phyloP scores from a whole-genome alignment of 1,140 invertebrate genomes.

The Drosophila insularis region DNA sequence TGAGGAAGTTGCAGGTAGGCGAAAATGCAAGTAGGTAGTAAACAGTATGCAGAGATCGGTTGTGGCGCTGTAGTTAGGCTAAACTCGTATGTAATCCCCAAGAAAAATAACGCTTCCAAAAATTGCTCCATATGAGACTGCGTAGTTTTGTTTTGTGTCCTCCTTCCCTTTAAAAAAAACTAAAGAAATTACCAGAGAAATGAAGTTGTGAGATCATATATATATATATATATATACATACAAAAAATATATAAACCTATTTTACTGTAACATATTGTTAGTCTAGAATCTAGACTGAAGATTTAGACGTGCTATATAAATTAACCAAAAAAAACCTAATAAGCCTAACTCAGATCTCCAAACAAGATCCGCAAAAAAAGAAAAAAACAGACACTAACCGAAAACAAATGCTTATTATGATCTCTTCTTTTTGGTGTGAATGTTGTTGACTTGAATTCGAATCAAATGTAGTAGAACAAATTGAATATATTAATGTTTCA shows the following conservation, averaged over 20 bases:
- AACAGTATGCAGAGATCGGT: constrained; percentile 9
- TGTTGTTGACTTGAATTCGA: background rate
- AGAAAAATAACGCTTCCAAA: constrained; percentile 55
- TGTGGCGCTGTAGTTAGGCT: constrained; percentile 20
- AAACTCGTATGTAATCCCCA: constrained; percentile 8
- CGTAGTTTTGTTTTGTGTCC: constrained; percentile 58
- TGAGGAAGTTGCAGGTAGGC: constrained; percentile 86
- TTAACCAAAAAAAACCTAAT: background rate
- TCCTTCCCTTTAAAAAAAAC: background rate
- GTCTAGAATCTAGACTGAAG: constrained; percentile 50
- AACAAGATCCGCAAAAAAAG: background rate
- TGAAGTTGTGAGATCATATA: constrained; percentile 35
- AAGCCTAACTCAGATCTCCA: constrained; percentile 3
- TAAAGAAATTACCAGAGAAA: constrained; percentile 28
- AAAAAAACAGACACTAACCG: background rate
- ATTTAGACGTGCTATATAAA: constrained; percentile 25
- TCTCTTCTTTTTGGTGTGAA: constrained; percentile 9
- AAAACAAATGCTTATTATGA: constrained; percentile 1
- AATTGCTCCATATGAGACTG: constrained; percentile 78
- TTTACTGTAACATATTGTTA: constrained; percentile 60
- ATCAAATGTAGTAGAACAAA: constrained; percentile 1
- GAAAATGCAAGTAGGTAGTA: constrained; percentile 77
- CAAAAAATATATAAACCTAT: constrained; percentile 39
- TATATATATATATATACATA: constrained; percentile 37
- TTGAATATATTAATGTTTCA: constrained; percentile 2